phyloP scores from a whole-genome alignment of 1,140 invertebrate species.

The Lepidotrigona ventralis region DNA sequence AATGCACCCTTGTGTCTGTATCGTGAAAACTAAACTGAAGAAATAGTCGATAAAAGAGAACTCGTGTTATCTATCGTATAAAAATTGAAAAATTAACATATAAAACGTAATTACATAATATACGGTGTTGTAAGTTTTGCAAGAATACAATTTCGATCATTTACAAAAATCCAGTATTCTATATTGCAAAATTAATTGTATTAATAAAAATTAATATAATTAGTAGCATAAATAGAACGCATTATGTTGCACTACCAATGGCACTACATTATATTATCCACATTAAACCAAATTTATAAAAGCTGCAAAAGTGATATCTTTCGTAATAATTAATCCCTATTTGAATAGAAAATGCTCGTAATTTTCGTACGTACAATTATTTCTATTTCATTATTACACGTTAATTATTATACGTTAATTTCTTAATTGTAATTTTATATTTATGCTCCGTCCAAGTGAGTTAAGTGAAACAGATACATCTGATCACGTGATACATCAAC shows the following conservation, averaged over 20 bases:
- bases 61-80: neutral
- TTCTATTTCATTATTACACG: neutral
- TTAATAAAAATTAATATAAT: neutral
- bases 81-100: neutral
- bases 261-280: neutral
- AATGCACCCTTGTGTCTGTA: neutral
- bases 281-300: neutral
- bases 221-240: neutral
- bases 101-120: neutral
- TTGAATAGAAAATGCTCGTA: neutral
- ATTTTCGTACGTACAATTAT: no score
- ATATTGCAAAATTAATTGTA: neutral
- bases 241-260: neutral
- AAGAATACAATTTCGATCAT: neutral
- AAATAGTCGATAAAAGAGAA: neutral
- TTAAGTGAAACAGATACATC: neutral
- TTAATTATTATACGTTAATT: neutral
- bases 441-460: neutral
- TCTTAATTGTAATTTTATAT: neutral
- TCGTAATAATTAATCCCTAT: neutral
- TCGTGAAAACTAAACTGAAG: neutral
- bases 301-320: neutral
- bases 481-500: neutral
- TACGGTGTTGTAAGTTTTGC: neutral
- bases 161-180: neutral